Evolutionary conservation across 2,113 vertebrate genomes (phyloP).

Genomic region (Monarcha castaneiventris): DNA sequence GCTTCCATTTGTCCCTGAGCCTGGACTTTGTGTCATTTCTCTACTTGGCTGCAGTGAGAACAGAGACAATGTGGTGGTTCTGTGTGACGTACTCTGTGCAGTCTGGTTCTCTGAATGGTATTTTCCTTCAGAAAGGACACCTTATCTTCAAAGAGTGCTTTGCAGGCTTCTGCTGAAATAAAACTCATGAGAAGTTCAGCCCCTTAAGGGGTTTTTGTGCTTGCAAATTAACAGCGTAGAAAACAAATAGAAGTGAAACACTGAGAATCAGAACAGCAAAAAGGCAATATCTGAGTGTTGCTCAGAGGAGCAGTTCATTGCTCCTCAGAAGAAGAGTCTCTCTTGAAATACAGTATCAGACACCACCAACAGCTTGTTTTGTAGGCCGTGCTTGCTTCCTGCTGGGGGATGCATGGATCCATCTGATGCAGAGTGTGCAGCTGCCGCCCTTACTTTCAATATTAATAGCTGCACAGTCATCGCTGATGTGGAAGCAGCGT

Average conservation of each 20-base stretch:
- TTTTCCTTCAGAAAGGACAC: slow-evolving; percentile 27
- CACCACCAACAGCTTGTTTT: background rate
- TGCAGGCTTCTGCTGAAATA: slow-evolving; percentile 52
- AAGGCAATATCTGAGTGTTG: background rate
- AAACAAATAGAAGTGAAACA: slow-evolving; percentile 13
- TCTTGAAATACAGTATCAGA: background rate
- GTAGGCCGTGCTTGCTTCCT: background rate
- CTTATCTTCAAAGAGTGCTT: slow-evolving; percentile 27
- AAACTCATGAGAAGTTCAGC: background rate
- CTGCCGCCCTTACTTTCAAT: background rate
- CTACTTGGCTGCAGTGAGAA: no score
- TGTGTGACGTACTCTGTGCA: background rate
- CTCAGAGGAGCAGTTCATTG: slow-evolving; percentile 9
- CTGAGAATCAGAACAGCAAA: background rate
- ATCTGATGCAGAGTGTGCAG: background rate
- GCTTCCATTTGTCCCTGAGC: no score
- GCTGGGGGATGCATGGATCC: rapidly evolving
- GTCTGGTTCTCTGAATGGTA: background rate
- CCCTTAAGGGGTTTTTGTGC: background rate
- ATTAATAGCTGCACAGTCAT: background rate
- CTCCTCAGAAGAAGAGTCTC: background rate
- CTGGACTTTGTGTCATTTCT: no score
- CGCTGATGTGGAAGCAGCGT: background rate
- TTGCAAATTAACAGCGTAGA: background rate
- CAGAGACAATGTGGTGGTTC: slow-evolving; percentile 42